Conservation (phyloP, 2,113 vertebrate genomes). For the Pipa parva region DNA sequence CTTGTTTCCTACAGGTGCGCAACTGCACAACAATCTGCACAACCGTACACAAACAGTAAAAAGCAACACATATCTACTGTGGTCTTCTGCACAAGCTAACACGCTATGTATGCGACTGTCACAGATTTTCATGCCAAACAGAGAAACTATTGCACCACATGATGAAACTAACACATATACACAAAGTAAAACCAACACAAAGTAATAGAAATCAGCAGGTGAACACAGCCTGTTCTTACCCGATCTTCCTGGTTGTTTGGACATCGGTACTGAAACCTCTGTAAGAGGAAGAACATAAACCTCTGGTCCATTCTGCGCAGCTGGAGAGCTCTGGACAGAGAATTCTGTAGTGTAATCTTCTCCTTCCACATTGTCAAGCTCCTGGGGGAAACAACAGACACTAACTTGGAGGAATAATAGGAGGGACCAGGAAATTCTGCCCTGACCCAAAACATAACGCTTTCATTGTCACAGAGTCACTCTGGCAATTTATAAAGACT, state of each 20-base stretch:
- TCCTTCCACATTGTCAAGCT: constrained; percentile 86
- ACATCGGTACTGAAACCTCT: constrained; percentile 82
- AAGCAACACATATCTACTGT: neutral
- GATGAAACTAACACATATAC: too few species aligned
- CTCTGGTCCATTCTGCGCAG: constrained; percentile 75
- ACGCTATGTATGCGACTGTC: too few species aligned
- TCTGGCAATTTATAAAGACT: neutral
- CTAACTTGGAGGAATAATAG: neutral
- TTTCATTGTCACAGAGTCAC: neutral
- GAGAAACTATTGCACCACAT: too few species aligned
- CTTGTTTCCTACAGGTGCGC: neutral
- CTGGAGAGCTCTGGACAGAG: constrained; percentile 76
- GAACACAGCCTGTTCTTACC: constrained; percentile 68
- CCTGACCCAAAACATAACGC: neutral
- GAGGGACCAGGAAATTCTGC: neutral
- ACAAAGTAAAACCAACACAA: neutral
- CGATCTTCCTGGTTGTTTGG: constrained; percentile 81
- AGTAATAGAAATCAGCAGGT: too few species aligned
- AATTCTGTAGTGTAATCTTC: constrained; percentile 76
- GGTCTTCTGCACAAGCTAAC: too few species aligned
- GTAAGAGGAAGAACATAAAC: constrained; percentile 93
- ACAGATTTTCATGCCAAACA: too few species aligned
- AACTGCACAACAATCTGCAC: neutral
- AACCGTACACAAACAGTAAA: neutral
- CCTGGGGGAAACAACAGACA: constrained; percentile 57